Evolutionary conservation across 2,797 vertebrate species (phyloP), one percentile per base, ranked within the genome.

Genomic region (Hippoglossus hippoglossus): DNA sequence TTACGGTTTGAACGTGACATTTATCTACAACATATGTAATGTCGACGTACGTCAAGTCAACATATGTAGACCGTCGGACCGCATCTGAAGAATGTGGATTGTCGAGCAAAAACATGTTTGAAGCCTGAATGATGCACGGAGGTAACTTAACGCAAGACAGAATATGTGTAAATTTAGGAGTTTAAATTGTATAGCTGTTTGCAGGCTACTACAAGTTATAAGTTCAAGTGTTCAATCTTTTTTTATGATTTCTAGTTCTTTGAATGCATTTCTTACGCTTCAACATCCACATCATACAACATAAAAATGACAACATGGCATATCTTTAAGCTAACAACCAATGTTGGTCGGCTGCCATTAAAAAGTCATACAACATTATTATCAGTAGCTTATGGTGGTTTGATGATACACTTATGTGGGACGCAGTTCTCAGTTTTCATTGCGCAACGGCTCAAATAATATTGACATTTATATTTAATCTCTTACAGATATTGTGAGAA

Each of bases 341-440:
- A 39, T 12, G 36, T 39, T 39, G 6, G 49, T 50, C 39, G 16
- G 22, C 50, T 61, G 57, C 6, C 44, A 31, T 25, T 36, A 18
- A 46, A 36, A 16, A 36, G 65, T 63, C 21, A 58, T 19, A 41
- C 4, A 16, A 11, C 41, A n/a, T 49, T 59, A 70, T 52, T 34
- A 49, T 49, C 53, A 39, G 31, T 25, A 0, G 1, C 56, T 41
- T 49, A 36, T 50, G 22, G 22, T 56, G 25, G 1, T 36, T 46
- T 53, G 52, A 41, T 44, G 4, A 60, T 18, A 25, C 51, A 50
- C 8, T 12, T 52, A 19, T 51, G 24, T 49, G 21, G 31, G 7
- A 63, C 18, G 10, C 36, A 11, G 22, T 15, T 26, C 19, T 6
- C 24, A 21, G 16, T 57, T 67, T 44, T 31, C 11, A 59, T 13